Conservation (phyloP, 2,113 vertebrate genomes). For the Alouatta palliata region DNA sequence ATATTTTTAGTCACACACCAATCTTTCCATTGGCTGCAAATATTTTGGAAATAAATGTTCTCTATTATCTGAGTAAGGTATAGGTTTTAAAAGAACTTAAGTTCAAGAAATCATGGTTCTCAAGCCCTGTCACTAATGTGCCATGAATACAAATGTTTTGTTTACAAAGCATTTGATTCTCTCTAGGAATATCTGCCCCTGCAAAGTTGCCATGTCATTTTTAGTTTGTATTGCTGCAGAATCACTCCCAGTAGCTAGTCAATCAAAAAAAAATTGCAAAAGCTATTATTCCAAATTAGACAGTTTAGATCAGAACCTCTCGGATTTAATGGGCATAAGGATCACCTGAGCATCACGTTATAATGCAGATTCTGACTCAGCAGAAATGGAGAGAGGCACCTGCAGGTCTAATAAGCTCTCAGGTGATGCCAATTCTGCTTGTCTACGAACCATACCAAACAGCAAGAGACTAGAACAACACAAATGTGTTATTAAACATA, state of each 20-base stretch:
- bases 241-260: not conserved
- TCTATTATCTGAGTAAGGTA: not conserved
- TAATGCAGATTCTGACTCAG: not conserved
- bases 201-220: not conserved
- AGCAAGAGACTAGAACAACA: not conserved
- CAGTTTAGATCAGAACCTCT: not conserved
- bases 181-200: not conserved
- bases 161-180: not conserved
- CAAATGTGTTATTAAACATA: not conserved
- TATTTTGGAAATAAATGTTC: not conserved
- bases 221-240: not conserved
- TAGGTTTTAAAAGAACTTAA: not conserved
- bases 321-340: not conserved
- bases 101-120: not conserved
- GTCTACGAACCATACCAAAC: not conserved
- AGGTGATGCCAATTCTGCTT: not conserved
- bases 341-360: not conserved
- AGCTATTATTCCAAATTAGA: not conserved
- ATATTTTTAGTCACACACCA: not conserved
- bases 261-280: not conserved
- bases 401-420: not conserved
- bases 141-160: not conserved
- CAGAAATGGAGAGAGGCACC: not conserved
- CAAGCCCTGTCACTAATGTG: not conserved
- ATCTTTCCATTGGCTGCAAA: not conserved